Evolutionary conservation across 2,113 vertebrate genomes (phyloP).

Genomic region (Eupsittula cactorum): DNA sequence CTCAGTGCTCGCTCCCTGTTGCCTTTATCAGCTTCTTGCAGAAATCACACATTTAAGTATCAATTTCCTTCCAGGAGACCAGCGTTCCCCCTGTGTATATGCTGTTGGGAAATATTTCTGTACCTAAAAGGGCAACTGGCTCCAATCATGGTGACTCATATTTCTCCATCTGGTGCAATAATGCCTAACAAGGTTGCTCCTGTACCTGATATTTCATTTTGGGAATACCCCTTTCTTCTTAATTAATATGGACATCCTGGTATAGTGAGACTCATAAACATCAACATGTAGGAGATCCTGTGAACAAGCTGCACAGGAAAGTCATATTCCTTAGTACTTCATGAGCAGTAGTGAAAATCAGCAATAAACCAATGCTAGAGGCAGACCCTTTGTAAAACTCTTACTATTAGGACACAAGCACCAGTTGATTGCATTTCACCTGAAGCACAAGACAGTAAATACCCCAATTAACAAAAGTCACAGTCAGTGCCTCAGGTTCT

Average conservation of each 20-base stretch:
- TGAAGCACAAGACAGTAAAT: neutral
- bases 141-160: neutral
- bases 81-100: fast-evolving
- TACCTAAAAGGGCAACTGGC: neutral
- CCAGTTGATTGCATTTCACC: neutral
- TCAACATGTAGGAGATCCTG: neutral
- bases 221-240: neutral
- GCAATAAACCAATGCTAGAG: neutral
- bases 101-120: neutral
- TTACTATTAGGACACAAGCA: neutral
- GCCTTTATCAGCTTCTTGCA: neutral
- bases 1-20: fast-evolving
- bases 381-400: neutral
- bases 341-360: neutral
- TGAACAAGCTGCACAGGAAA: neutral
- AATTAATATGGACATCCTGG: neutral
- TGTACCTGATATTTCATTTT: neutral
- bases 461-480: neutral
- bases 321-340: neutral
- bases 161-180: neutral
- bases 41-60: neutral
- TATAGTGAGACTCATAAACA: neutral
- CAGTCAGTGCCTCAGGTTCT: neutral
- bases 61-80: neutral
- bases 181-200: neutral